Conservation (phyloP, 2,797 vertebrate genomes). For the Microchirus variegatus region DNA sequence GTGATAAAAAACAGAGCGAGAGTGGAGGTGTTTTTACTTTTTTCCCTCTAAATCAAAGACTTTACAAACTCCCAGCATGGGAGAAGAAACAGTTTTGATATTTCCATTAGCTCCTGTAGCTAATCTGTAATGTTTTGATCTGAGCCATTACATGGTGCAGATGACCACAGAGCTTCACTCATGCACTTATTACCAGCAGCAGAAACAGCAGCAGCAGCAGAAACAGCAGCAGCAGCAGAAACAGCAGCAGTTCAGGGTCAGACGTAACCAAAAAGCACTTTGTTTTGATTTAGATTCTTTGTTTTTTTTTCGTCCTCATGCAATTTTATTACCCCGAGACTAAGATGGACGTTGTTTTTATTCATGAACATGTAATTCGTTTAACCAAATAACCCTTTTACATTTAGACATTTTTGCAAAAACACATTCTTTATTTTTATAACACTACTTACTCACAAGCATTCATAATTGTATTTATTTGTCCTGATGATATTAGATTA, state of each 20-base stretch:
- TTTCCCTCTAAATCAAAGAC: too few relatives aligned
- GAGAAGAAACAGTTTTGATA: conserved; percentile 9
- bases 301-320: conserved; percentile 21
- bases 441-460: too few relatives aligned
- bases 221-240: conserved; percentile 20
- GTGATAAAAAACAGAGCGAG: too few relatives aligned
- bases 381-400: too few relatives aligned
- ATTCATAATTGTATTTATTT: too few relatives aligned
- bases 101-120: conserved; percentile 17
- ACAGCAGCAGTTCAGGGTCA: conserved; percentile 27
- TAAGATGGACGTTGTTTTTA: conserved; percentile 1
- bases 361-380: conserved; percentile 14
- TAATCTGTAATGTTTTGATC: conserved; percentile 32
- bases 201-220: conserved; percentile 29
- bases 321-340: conserved; percentile 11
- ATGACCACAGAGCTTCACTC: conserved; percentile 20
- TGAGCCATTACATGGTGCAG: conserved; percentile 6
- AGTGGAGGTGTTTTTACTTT: too few relatives aligned
- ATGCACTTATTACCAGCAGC: conserved; percentile 18
- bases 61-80: neutral
- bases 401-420: too few relatives aligned
- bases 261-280: conserved; percentile 23
- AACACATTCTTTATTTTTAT: too few relatives aligned
- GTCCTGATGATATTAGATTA: too few relatives aligned
- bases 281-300: conserved; percentile 37